Evolutionary conservation across 2,797 vertebrate genomes (phyloP).

Genomic region (Danio tinwini): DNA sequence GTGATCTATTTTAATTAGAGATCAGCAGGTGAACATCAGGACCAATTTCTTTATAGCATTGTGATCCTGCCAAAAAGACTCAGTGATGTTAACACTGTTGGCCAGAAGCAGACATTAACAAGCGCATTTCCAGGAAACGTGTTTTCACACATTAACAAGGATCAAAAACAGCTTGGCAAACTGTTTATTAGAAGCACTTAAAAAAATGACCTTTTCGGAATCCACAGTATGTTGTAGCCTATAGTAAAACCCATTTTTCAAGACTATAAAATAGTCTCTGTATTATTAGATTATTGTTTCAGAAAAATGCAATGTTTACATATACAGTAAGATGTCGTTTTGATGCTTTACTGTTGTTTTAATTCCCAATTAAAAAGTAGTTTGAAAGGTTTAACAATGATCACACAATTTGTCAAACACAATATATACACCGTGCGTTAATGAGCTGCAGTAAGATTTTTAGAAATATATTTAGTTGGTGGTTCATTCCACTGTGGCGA

Average conservation of each 20-base stretch:
- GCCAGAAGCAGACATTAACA: background rate
- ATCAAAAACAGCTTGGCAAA: background rate
- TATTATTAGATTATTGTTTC: background rate
- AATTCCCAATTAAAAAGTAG: background rate
- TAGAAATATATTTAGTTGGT: too few species aligned
- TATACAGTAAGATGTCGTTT: background rate
- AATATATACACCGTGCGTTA: background rate
- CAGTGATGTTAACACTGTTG: background rate
- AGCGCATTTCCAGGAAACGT: background rate
- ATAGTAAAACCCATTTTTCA: background rate
- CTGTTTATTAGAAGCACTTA: background rate
- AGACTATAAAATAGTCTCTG: background rate
- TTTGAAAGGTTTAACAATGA: background rate
- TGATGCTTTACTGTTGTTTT: too few species aligned
- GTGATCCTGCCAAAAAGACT: background rate
- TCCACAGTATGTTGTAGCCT: background rate
- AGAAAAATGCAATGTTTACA: background rate
- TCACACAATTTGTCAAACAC: background rate
- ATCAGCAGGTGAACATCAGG: background rate
- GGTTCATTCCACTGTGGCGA: too few species aligned
- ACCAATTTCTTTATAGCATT: background rate
- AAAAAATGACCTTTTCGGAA: background rate
- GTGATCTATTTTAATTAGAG: background rate
- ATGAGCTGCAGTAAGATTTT: background rate
- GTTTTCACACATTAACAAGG: slow-evolving; percentile 1